Evolutionary conservation across 2,113 vertebrate species (phyloP), one percentile per base, ranked within the genome.

Genomic region (Semicossyphus pulcher): DNA sequence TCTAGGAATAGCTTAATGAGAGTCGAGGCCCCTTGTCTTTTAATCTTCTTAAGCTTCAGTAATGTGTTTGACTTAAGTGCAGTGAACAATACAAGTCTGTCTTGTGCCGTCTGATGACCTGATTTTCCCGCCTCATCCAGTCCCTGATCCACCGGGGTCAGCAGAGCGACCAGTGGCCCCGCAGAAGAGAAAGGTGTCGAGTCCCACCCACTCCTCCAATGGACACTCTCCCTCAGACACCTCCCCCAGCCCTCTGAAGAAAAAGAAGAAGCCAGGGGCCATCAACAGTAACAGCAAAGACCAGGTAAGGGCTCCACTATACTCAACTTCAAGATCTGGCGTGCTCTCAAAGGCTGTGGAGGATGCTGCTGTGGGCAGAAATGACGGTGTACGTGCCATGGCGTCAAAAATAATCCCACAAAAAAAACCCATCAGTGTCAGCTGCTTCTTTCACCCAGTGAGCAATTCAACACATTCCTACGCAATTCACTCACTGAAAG

Each of bases 211-310:
- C 88, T 99, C 97, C 42, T 98, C 98, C 88, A 99, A 99, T 83
- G 97, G 98, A 76, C 98, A 99, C 90, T 99, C 97, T 25, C 96
- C 98, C 14, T 93, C 97, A 68, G 97, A 98, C 85, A 93, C 95
- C 39, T 97, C 97, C 9, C 93, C 96, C 36, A 98, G 97, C 87
- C 97, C 97, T 44, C 86, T 96, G 80, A 99, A 98, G 95, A 99
- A 98, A 94, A 99, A 99, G 94, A 99, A 99, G 95, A 99, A 99
- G 90, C 97, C 98, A 3, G 98, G 97, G 76, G 94, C 97, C 57
- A 83, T 98, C 80, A 94, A 94, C 89, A 93, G 85, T 90, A 95
- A 88, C 90, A 99, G 79, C 92, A 99, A 99, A 92, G 98, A 99
- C 80, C 97, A 99, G 96, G 98, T 99, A 95, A 93, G 80, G 20